Base-by-base conservation (phyloP, 1,140 invertebrate genomes). In the Metopolophium dirhodum region DNA sequence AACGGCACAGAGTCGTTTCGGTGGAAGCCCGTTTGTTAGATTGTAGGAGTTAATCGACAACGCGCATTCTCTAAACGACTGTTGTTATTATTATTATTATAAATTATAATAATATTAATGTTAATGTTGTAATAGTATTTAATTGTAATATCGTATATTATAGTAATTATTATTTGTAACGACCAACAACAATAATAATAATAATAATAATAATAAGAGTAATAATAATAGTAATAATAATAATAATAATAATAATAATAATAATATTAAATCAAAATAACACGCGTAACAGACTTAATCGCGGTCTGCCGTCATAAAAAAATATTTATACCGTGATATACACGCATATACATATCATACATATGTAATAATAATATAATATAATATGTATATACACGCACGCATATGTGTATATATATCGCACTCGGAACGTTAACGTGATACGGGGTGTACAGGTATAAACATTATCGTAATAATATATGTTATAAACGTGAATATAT, bases 391-490 rank as follows among this genome's bases (percentile, higher is more conserved):
- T 54, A 49, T 92, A 82, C 37, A 49, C 51, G 22, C 57, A 90
- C 57, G 37, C 26, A 35, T 61, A 90, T 45, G 23, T 45, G 20
- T 45, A 61, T 47, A 90, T 90, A 45, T 89, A 37, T 57, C 9
- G 35, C 88, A 57, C 49, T 57, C 49, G 51, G 88, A 86, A 86
- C 91, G 77, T 93, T 93, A 93, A 93, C 82, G 91, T 93, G 91
- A 93, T 93, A 93, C 82, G 91, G 85, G 91, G 82, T 45, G 91
- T 47, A 93, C 77, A 93, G 91, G 91, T 93, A 93, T 93, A 93
- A 93, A 93, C 82, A 93, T 86, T 93, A 86, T 93, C 91, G 61
- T 92, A 92, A 93, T 92, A 92, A 85, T 93, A 92, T 92, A 93
- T 93, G 91, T 93, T 93, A 77, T 77, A 93, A 54, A 92, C n/a